Percentiles rank a stretch among this genome's conserved stretches.
Evolutionary conservation across 2,888 invertebrate genomes (phyloP).

Genomic region (Drosophila flavopinicola): DNA sequence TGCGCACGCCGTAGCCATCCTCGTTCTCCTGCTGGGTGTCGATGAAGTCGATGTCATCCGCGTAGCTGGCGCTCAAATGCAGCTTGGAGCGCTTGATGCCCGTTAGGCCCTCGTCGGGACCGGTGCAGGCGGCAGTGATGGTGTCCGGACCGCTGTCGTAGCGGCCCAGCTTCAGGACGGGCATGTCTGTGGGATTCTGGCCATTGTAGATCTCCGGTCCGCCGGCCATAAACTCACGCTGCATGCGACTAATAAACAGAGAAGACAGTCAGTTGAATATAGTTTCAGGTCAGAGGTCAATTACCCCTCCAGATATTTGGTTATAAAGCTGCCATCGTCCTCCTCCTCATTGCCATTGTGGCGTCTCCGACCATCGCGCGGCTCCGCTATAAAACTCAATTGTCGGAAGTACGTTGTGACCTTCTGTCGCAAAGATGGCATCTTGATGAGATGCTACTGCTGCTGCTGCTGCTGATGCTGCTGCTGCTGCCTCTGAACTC

Average conservation of each 20-base stretch:
- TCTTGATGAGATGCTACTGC: constrained; percentile 73
- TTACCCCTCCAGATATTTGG: constrained; percentile 89
- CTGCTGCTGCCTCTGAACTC: constrained; percentile 28
- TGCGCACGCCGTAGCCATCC: constrained; percentile 82
- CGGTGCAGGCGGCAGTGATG: constrained; percentile 90
- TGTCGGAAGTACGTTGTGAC: constrained; percentile 90
- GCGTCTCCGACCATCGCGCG: constrained; percentile 85
- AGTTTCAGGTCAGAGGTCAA: constrained; percentile 35
- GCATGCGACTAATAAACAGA: constrained; percentile 77
- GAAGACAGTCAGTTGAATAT: background rate
- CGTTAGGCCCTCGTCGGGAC: constrained; percentile 92
- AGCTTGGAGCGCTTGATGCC: constrained; percentile 88
- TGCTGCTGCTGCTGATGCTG: background rate
- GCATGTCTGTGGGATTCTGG: constrained; percentile 89
- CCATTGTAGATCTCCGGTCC: constrained; percentile 87
- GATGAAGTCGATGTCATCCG: constrained; percentile 89
- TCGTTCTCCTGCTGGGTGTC: constrained; percentile 86
- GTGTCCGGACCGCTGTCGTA: constrained; percentile 86
- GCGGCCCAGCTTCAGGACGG: constrained; percentile 86
- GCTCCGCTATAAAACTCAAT: constrained; percentile 88
- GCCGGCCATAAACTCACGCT: constrained; percentile 79
- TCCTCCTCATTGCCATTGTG: constrained; percentile 84
- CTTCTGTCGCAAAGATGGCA: constrained; percentile 90
- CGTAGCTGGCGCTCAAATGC: constrained; percentile 88
- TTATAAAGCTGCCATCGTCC: constrained; percentile 88